These are phyloP conservation scores for Herpailurus yagouaroundi DNA, from an alignment of 2,113 vertebrate genomes.

Conservation along the genomic window DNA sequence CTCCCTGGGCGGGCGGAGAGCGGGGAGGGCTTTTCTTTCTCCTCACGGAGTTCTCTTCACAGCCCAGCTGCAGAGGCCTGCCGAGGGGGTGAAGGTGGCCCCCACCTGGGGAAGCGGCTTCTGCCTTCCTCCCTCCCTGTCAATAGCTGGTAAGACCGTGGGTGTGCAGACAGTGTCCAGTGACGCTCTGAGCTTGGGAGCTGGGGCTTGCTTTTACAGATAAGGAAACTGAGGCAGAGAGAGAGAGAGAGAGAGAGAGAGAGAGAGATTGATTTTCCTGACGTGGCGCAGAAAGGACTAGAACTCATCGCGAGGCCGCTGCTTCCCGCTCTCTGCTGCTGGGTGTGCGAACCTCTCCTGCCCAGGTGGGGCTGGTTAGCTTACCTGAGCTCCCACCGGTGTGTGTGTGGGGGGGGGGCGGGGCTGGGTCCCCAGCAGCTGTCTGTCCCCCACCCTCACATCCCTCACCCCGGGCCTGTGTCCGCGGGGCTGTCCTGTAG, in stretches of 20 bases:
- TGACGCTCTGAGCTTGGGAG: neutral
- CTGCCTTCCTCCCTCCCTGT: neutral
- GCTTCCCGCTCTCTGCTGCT: too few species aligned
- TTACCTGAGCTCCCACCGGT: rapidly evolving
- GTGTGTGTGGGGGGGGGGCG: neutral
- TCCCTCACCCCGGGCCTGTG: neutral
- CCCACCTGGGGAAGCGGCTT: neutral
- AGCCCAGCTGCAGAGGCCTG: neutral
- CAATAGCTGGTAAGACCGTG: neutral
- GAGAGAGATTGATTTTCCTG: neutral
- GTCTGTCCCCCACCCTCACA: neutral
- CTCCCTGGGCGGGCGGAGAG: rapidly evolving
- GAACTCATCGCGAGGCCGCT: neutral
- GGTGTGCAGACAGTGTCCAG: neutral
- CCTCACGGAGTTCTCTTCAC: neutral
- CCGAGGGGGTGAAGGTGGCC: neutral
- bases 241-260: neutral
- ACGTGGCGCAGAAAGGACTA: neutral
- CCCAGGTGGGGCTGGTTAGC: neutral
- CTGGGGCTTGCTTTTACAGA: neutral
- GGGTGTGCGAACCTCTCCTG: rapidly evolving
- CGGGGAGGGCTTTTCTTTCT: neutral
- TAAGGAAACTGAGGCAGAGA: neutral
- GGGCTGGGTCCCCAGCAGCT: neutral
- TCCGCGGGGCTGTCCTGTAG: neutral